Conservation (phyloP, 2,888 invertebrate genomes). For the Sesia bembeciformis region DNA sequence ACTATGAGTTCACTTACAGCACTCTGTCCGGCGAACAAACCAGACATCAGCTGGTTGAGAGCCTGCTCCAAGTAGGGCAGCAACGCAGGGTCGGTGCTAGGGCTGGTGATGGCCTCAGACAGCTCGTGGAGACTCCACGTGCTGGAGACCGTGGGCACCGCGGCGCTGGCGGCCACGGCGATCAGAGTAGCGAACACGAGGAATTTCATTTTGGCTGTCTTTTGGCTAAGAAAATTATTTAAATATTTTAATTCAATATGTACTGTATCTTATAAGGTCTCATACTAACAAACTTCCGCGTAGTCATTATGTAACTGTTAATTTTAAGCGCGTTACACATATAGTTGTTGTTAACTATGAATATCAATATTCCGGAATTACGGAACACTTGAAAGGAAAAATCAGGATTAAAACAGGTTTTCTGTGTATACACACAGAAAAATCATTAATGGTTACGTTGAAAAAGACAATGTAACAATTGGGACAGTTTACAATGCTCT, state of each 20-base stretch:
- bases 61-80: slow-evolving; percentile 34
- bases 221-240: neutral
- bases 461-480: too few species aligned
- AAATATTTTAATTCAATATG: neutral
- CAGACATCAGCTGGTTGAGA: slow-evolving; percentile 29
- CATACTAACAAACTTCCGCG: too few species aligned
- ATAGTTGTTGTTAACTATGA: too few species aligned
- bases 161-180: slow-evolving; percentile 12
- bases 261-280: too few species aligned
- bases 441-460: too few species aligned
- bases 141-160: slow-evolving; percentile 14
- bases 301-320: too few species aligned
- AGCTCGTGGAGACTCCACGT: slow-evolving; percentile 33
- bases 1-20: slow-evolving; percentile 21
- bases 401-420: too few species aligned
- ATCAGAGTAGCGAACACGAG: slow-evolving; percentile 42
- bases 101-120: slow-evolving; percentile 27
- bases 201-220: slow-evolving; percentile 38
- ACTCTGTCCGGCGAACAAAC: slow-evolving; percentile 24
- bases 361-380: too few species aligned
- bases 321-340: too few species aligned
- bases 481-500: too few species aligned
- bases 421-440: too few species aligned
- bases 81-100: slow-evolving; percentile 16
- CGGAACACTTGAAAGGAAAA: too few species aligned